phyloP scores from a whole-genome alignment of 2,888 invertebrate genomes.

The Cosmia pyralina region DNA sequence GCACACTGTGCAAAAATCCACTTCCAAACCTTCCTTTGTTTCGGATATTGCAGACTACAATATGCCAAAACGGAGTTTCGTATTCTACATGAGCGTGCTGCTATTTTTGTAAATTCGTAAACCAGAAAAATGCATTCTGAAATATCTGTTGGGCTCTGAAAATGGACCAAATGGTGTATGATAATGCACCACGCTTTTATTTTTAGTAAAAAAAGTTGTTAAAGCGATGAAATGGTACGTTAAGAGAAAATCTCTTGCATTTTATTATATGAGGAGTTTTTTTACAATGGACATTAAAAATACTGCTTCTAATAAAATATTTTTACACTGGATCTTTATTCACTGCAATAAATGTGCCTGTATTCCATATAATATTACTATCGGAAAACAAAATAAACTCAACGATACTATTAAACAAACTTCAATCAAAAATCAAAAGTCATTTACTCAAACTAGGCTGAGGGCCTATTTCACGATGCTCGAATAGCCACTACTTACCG shows the following conservation, averaged over 20 bases:
- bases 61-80: constrained; percentile 54
- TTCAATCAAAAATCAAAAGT: not conserved
- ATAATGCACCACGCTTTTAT: constrained; percentile 53
- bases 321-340: not conserved
- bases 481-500: too few species aligned
- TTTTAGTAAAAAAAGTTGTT: constrained; percentile 34
- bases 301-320: not conserved
- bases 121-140: constrained; percentile 44
- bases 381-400: constrained; percentile 4
- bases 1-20: constrained; percentile 39
- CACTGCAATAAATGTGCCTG: not conserved
- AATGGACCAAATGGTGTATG: constrained; percentile 45
- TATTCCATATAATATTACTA: not conserved
- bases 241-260: constrained; percentile 24
- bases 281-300: constrained; percentile 18
- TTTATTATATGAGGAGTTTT: constrained; percentile 23
- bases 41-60: constrained; percentile 52
- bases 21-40: constrained; percentile 57
- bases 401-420: not conserved
- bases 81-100: constrained; percentile 33
- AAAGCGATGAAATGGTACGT: constrained; percentile 35
- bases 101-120: constrained; percentile 52
- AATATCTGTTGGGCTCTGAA: constrained; percentile 46
- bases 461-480: too few species aligned
- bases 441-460: too few species aligned